These are phyloP conservation scores for Numenius phaeopus DNA, from an alignment of 2,797 vertebrate species.

Conservation along the genomic window DNA sequence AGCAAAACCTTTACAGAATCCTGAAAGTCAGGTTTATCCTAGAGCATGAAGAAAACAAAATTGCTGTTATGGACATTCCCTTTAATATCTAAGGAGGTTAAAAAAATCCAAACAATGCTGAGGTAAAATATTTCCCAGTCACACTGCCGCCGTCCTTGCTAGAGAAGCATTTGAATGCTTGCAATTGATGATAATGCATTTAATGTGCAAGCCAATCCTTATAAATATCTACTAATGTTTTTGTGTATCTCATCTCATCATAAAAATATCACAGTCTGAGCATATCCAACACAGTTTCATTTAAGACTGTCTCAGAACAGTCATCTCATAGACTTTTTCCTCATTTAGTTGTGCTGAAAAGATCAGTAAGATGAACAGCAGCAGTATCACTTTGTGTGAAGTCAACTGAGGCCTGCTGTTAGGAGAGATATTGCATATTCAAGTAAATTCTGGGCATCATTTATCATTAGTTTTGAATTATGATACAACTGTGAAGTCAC, in stretches of 20 bases:
- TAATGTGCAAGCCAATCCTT: background rate
- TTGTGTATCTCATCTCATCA: background rate
- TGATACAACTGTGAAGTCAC: background rate
- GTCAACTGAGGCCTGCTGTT: background rate
- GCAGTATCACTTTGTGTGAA: background rate
- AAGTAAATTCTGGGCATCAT: background rate
- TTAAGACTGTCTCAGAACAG: background rate
- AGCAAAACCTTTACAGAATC: conserved; percentile 91
- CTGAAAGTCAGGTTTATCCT: conserved; percentile 92
- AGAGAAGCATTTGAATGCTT: background rate
- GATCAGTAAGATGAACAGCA: background rate
- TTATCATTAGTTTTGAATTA: background rate
- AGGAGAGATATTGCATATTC: background rate
- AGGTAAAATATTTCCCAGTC: background rate
- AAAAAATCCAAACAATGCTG: background rate
- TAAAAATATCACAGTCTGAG: background rate
- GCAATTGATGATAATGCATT: background rate
- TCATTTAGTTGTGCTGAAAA: background rate
- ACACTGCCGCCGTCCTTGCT: background rate
- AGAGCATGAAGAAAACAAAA: conserved; percentile 20
- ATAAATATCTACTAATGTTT: background rate
- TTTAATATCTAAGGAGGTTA: background rate
- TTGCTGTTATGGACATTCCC: background rate
- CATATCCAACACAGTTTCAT: background rate
- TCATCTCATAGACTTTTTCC: background rate